Conservation (phyloP, 2,888 invertebrate species). For the Altica lythri region DNA sequence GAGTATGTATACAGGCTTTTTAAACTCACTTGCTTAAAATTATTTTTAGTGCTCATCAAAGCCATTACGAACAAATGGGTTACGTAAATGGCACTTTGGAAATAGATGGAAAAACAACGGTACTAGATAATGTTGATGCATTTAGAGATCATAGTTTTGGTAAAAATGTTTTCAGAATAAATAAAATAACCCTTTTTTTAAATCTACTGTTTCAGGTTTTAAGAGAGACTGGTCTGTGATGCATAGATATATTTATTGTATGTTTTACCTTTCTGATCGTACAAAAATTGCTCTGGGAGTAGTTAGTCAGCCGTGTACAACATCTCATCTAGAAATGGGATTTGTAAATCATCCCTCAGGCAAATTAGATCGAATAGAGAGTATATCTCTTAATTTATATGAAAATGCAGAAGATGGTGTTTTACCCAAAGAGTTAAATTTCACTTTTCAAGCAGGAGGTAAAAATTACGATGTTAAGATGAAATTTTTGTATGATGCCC, state of each 20-base stretch:
- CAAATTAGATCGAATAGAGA: slow-evolving; percentile 62
- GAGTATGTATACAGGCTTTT: slow-evolving; percentile 58
- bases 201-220: slow-evolving; percentile 58
- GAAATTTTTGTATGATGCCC: slow-evolving; percentile 64
- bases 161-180: slow-evolving; percentile 45
- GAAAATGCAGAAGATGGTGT: slow-evolving; percentile 71
- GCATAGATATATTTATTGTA: slow-evolving; percentile 80
- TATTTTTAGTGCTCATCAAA: slow-evolving; percentile 71
- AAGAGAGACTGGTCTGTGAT: slow-evolving; percentile 76
- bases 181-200: background rate
- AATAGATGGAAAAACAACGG: slow-evolving; percentile 59
- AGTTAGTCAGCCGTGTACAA: slow-evolving; percentile 75
- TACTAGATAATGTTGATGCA: slow-evolving; percentile 63
- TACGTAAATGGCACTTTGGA: slow-evolving; percentile 64
- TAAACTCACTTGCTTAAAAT: no score
- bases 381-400: slow-evolving; percentile 67
- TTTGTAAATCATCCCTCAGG: slow-evolving; percentile 61
- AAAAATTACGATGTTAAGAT: slow-evolving; percentile 59
- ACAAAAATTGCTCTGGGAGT: slow-evolving; percentile 72
- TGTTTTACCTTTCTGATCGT: slow-evolving; percentile 74
- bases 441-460: slow-evolving; percentile 65
- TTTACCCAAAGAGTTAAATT: slow-evolving; percentile 65
- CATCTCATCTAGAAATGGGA: slow-evolving; percentile 69
- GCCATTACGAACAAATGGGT: slow-evolving; percentile 85
- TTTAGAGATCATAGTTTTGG: slow-evolving; percentile 84